A percentile compares a stretch with the other conserved stretches of the same genome.
Conservation (phyloP, 1,140 invertebrate genomes). For the Anastatus disparis region DNA sequence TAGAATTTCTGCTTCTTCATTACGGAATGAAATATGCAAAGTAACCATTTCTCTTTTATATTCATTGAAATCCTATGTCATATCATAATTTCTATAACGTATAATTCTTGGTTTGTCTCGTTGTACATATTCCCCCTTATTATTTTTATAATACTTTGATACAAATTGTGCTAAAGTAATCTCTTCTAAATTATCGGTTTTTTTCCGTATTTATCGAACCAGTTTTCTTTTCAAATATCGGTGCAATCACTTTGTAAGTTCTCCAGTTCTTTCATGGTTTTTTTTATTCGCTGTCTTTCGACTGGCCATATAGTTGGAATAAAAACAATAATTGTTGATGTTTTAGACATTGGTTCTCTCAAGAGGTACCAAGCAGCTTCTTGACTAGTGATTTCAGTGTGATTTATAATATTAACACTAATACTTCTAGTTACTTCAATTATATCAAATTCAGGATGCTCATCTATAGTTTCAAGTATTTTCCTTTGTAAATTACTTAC, state of each 20-base stretch:
- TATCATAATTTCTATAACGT: slow-evolving; percentile 56
- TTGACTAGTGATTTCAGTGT: slow-evolving; percentile 59
- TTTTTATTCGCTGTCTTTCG: slow-evolving; percentile 50
- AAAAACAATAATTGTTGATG: slow-evolving; percentile 37
- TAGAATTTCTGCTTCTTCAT: slow-evolving; percentile 51
- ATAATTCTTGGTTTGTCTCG: slow-evolving; percentile 47
- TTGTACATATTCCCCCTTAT: slow-evolving; percentile 43
- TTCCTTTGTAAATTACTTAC: slow-evolving; percentile 53
- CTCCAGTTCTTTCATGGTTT: slow-evolving; percentile 44
- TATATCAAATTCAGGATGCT: slow-evolving; percentile 52
- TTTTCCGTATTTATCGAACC: slow-evolving; percentile 52
- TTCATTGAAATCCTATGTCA: slow-evolving; percentile 41
- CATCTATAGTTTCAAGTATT: slow-evolving; percentile 40
- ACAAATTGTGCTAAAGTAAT: slow-evolving; percentile 51
- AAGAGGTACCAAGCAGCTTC: slow-evolving; percentile 64
- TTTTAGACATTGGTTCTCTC: slow-evolving; percentile 45
- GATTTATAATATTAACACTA: slow-evolving; percentile 57
- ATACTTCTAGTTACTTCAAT: slow-evolving; percentile 53
- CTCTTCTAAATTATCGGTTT: slow-evolving; percentile 53
- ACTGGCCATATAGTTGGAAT: slow-evolving; percentile 58
- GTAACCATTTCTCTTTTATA: slow-evolving; percentile 52
- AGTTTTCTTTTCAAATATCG: slow-evolving; percentile 52
- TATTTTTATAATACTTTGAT: slow-evolving; percentile 45
- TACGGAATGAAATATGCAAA: slow-evolving; percentile 52
- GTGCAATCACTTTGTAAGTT: slow-evolving; percentile 42